phyloP scores from a whole-genome alignment of 2,888 invertebrate species.

The Tuberolachnus salignus region DNA sequence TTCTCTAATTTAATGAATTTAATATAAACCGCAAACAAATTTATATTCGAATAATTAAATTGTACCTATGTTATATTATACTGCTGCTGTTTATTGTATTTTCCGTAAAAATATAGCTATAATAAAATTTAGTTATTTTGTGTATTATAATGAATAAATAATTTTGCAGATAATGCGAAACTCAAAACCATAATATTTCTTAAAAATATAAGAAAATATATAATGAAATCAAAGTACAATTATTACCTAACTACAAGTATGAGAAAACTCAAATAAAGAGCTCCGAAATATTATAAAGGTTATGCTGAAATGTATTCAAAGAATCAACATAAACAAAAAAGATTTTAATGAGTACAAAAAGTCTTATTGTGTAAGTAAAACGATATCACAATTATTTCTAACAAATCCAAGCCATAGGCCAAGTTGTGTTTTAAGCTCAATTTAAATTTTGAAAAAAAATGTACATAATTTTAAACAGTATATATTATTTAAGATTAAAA shows the following conservation, averaged over 20 bases:
- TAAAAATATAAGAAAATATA: not conserved
- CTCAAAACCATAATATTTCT: too few relatives aligned
- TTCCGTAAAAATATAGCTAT: too few relatives aligned
- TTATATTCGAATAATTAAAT: too few relatives aligned
- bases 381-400: not conserved
- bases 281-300: not conserved
- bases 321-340: not conserved
- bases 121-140: too few relatives aligned
- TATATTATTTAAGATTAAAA: slow-evolving; percentile 6
- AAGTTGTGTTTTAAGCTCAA: not conserved
- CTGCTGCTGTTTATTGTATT: too few relatives aligned
- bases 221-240: not conserved
- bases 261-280: not conserved
- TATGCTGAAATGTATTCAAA: not conserved
- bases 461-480: not conserved
- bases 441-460: not conserved
- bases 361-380: not conserved
- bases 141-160: too few relatives aligned
- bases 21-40: too few relatives aligned
- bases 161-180: too few relatives aligned
- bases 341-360: not conserved
- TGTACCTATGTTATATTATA: too few relatives aligned
- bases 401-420: not conserved
- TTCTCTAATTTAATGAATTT: too few relatives aligned
- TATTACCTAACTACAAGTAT: not conserved